phyloP scores from a whole-genome alignment of 2,888 invertebrate genomes.

The Bellardia bayeri region DNA sequence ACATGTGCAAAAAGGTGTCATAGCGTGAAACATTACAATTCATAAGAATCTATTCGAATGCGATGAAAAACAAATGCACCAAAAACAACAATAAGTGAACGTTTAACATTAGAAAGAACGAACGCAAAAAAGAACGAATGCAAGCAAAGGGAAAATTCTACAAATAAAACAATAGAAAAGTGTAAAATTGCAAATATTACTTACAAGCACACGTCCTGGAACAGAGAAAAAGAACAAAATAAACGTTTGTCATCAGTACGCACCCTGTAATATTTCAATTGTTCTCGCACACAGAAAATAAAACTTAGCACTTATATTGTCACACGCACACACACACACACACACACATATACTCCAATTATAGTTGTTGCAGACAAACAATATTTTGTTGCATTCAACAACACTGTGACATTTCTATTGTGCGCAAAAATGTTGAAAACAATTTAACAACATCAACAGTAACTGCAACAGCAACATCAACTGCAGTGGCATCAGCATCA shows the following conservation, averaged over 20 bases:
- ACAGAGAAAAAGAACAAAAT: background rate
- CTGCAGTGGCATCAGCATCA: constrained; percentile 37
- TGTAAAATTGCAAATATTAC: constrained; percentile 27
- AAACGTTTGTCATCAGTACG: constrained; percentile 34
- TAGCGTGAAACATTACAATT: constrained; percentile 70
- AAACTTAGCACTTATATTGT: constrained; percentile 41
- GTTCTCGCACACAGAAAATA: constrained; percentile 5
- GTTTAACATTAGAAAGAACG: constrained; percentile 26
- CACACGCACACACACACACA: background rate
- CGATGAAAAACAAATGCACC: constrained; percentile 38
- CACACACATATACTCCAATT: constrained; percentile 6
- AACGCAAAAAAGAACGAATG: constrained; percentile 25
- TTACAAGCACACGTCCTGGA: background rate
- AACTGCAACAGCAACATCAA: constrained; percentile 22
- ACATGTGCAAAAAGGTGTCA: constrained; percentile 69
- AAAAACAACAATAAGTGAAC: constrained; percentile 44
- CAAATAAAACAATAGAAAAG: constrained; percentile 47
- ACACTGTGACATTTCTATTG: constrained; percentile 1
- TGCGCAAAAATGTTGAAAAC: constrained; percentile 53
- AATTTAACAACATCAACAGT: constrained; percentile 56
- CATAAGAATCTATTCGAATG: constrained; percentile 50
- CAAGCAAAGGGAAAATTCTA: constrained; percentile 8
- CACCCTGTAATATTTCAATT: constrained; percentile 40
- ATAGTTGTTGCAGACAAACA: constrained; percentile 39
- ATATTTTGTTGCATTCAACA: constrained; percentile 42